Evolutionary conservation across 2,113 vertebrate species (phyloP).

Genomic region (Scalopus aquaticus): DNA sequence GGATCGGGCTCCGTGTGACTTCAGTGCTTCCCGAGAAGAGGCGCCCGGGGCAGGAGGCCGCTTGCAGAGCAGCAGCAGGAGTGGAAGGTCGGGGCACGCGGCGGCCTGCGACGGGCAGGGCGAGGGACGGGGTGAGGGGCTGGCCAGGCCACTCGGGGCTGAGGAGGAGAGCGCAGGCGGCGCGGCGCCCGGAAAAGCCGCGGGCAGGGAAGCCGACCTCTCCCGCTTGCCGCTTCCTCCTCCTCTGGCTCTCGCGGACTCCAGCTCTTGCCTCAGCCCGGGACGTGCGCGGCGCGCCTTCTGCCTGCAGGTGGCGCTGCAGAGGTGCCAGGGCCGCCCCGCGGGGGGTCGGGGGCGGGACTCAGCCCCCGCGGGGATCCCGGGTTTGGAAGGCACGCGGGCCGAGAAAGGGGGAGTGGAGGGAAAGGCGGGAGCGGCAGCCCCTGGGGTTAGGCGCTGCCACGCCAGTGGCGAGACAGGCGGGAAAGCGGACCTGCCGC

Average conservation of each 20-base stretch:
- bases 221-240: background rate
- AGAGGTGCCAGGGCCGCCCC: background rate
- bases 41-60: slow-evolving; percentile 53
- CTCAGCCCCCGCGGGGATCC: background rate
- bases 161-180: background rate
- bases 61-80: background rate
- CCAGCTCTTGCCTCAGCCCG: background rate
- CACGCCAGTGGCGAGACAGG: background rate
- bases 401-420: too few relatives aligned
- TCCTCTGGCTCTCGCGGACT: background rate
- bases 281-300: background rate
- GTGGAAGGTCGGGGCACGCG: background rate
- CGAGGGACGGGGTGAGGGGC: background rate
- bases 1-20: slow-evolving; percentile 54
- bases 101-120: background rate
- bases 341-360: background rate
- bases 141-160: background rate
- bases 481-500: background rate
- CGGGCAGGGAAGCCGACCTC: background rate
- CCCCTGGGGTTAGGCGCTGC: background rate
- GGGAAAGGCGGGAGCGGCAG: background rate
- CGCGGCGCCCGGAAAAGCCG: background rate
- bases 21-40: slow-evolving; percentile 68
- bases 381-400: background rate
- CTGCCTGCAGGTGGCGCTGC: slow-evolving; percentile 67